Percentiles rank a stretch among this genome's conserved stretches.
Conservation (phyloP, 2,113 vertebrate species). For the Epinephelus moara region DNA sequence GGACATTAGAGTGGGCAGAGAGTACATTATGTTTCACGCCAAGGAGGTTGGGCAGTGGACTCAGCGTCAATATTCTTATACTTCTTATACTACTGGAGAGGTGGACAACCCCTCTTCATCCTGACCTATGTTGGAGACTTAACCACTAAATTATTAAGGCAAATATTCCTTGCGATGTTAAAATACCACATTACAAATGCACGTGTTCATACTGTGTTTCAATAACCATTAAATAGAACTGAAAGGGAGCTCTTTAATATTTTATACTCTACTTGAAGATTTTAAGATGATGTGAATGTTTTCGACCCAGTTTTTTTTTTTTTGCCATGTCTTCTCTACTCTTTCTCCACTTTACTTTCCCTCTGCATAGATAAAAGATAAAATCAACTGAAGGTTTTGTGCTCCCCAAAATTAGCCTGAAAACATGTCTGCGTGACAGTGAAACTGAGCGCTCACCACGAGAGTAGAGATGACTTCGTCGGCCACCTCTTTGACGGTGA, state of each 20-base stretch:
- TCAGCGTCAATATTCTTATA: not conserved
- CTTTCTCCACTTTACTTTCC: conserved; percentile 21
- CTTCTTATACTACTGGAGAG: not conserved
- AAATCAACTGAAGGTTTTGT: not conserved
- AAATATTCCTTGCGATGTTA: conserved; percentile 17
- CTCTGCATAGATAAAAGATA: conserved; percentile 3
- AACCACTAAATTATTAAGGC: conserved; percentile 27
- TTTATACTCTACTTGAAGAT: conserved; percentile 40
- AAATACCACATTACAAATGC: conserved; percentile 32
- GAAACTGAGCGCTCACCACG: conserved; percentile 84
- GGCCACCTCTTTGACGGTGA: conserved; percentile 94
- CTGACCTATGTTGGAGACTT: conserved; percentile 21
- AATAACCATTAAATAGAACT: conserved; percentile 46
- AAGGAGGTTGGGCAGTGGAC: not conserved
- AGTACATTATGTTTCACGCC: not conserved
- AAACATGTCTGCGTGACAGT: not conserved
- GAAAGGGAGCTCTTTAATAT: conserved; percentile 44
- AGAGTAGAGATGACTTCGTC: conserved; percentile 96
- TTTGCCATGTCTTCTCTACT: not conserved
- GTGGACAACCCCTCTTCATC: not conserved
- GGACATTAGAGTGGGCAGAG: conserved; percentile 11
- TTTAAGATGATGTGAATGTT: conserved; percentile 28
- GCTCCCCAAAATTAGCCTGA: conserved; percentile 2
- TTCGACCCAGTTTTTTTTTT: conserved; percentile 5
- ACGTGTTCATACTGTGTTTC: conserved; percentile 35